Evolutionary conservation across 1,140 invertebrate genomes (phyloP).

Genomic region (Scaptodrosophila lebanonensis): DNA sequence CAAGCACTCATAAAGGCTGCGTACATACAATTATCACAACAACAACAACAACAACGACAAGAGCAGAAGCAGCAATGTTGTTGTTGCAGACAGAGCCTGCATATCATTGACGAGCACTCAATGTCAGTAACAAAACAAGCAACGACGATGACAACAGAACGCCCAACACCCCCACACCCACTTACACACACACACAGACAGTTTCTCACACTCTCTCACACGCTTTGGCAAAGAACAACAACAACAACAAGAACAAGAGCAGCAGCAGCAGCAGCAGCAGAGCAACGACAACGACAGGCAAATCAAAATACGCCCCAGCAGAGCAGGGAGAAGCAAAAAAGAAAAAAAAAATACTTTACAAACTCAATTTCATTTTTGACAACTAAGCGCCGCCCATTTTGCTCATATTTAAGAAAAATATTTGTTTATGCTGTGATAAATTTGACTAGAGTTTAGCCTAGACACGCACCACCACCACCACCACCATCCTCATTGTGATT

Average conservation of each 20-base stretch:
- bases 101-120: slow-evolving; percentile 73
- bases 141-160: slow-evolving; percentile 46
- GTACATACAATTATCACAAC: slow-evolving; percentile 49
- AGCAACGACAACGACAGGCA: slow-evolving; percentile 7
- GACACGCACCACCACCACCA: too few relatives aligned
- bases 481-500: slow-evolving; percentile 4
- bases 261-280: slow-evolving; percentile 3
- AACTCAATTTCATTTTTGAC: slow-evolving; percentile 70
- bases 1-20: slow-evolving; percentile 58
- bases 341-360: slow-evolving; percentile 47
- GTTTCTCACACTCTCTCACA: slow-evolving; percentile 27
- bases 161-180: slow-evolving; percentile 5
- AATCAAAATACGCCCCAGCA: slow-evolving; percentile 22
- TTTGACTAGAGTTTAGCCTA: slow-evolving; percentile 36
- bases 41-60: slow-evolving; percentile 26
- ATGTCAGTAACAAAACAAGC: slow-evolving; percentile 71
- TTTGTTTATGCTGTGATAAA: slow-evolving; percentile 72
- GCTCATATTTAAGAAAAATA: slow-evolving; percentile 71
- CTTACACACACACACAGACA: slow-evolving; percentile 30
- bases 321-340: slow-evolving; percentile 19
- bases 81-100: slow-evolving; percentile 55
- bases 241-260: slow-evolving; percentile 11
- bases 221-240: slow-evolving; percentile 26
- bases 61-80: too few relatives aligned
- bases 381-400: slow-evolving; percentile 55